Base-by-base conservation (phyloP, 2,888 invertebrate genomes). In the Drosophila dives region DNA sequence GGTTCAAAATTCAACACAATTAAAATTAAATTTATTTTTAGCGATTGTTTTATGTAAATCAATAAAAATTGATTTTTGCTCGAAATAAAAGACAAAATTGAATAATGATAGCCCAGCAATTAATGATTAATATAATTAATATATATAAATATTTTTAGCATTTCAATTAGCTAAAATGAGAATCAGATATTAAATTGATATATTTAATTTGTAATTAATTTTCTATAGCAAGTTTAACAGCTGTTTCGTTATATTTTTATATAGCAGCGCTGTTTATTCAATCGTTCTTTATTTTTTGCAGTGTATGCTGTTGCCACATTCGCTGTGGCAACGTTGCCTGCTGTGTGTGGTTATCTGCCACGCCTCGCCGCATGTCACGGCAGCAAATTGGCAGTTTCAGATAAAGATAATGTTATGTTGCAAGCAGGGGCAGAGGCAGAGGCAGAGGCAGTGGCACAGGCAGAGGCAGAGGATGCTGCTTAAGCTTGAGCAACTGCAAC, bases 341-440 rank as follows among this genome's bases (percentile, higher is more conserved):
- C 75, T 68, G 56, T 59, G 48, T 64, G 51, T 55, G 78, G 66
- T 72, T 89, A 82, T 82, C 83, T 75, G 71, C 59, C 51, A 62
- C 66, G 83, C 80, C 83, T 73, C 58, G 69, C 42, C 49, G 62
- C 78, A 54, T 74, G 76, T 65, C 76, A 63, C 17, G 64, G 71
- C 90, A 83, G 60, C 89, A 83, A 86, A 90, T 89, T 89, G 86
- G 84, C 90, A 86, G 90, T 83, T 79, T 72, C 72, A 86, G 90
- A 83, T 90, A 89, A 83, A 89, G 89, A 90, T 90, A 83, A 86
- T 88, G 68, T 83, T 88, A 83, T 83, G 29, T 29, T 29, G 29
- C 29, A 29, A 0, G 5, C 29, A 0, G 29, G 1, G 26, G 26
- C 26, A 26, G 26, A 3, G 26, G 26, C 26, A 26, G 26, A 2